Base-by-base conservation (phyloP, 2,113 vertebrate species). In the Balaenoptera acutorostrata region DNA sequence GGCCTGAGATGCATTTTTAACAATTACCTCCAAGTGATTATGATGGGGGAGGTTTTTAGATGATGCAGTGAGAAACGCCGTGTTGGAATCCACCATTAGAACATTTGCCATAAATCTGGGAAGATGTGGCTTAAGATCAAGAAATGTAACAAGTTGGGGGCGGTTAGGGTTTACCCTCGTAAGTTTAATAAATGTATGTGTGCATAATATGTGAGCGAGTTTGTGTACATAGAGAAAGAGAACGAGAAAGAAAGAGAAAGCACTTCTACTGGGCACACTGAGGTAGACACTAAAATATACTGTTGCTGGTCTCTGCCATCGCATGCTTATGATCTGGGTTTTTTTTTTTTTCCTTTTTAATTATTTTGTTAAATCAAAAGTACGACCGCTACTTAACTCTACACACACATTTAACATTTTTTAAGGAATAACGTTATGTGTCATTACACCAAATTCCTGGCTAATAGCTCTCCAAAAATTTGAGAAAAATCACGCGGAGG, bases 221-320 rank as follows among this genome's bases (percentile, higher is more conserved):
- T 25, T 69, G 21, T 59, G 46, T 80, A 57, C 23, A 8, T 31
- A 75, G 87, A 36, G 33, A 33, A 33, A n/a, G 29, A 52, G 55
- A 61, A 12, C 13, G 64, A 52, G 72, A 55, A 11, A 59, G 46
- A 12, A 18, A 55, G 75, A n/a, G 41, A 17, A 68, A 68, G 71
- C 41, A 1, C 21, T 23, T 44, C 10, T 0, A 15, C 12, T 21
- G 3, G 49, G 13, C 3, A 29, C 39, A 0, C 8, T 61, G 72
- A 63, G 55, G 31, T 39, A n/a, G 61, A 80, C 81, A 27, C 55
- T 52, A 36, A 83, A 41, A 49, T 55, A 36, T 8, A 27, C 59
- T 1, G 25, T 57, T 9, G 21, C 31, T 82, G 90, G 68, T 18
- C 41, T 44, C 17, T 33, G 36, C 36, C 18, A 6, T 59, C 46